Evolutionary conservation across 2,888 invertebrate species (phyloP), one percentile per base, ranked within the genome.

Genomic region (Deilephila elpenor): DNA sequence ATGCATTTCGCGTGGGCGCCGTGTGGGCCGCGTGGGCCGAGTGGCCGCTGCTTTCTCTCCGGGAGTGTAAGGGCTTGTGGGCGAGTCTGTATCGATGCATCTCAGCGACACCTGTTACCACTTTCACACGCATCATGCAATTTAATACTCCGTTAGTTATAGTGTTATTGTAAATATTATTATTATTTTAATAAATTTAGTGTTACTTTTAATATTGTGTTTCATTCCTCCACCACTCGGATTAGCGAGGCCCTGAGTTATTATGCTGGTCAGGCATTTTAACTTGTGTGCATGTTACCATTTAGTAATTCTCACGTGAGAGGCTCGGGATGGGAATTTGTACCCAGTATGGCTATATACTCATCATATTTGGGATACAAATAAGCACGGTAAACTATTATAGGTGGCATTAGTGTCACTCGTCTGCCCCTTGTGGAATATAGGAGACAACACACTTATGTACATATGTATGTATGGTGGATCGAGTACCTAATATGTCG

Each of bases 161-260:
- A 90, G 90, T 87, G 78, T 79, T 88, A 89, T 93, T 94, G 94
- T 94, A 94, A 91, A 94, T 94, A 94, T 89, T 74, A 73, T 89
- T 74, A 73, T 78, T 83, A 81, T 84, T 77, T 80, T 82, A 82
- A 84, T 85, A 85, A 86, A 86, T 85, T 77, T 88, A 88, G 88
- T 81, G 78, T 83, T 86, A 84, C 82, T 82, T 84, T 83, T 77
- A 72, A 75, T 2, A 59, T 5, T 0, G 75, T 74, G 72, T 83
- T 84, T 86, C 80, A 81, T 84, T 83, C 75, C 75, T 78, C 71
- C 72, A 59, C n/a, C 56, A 5, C 14, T 53, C 17, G 8, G 6
- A 11, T 11, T 37, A 37, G 37, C 7, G 11, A 11, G 1, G 8
- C 11, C 44, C 1, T 8, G 44, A 44, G 44, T 44, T 44, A 1